These are phyloP conservation scores for Epinephelus fuscoguttatus DNA, from an alignment of 2,113 vertebrate genomes.

Conservation along the genomic window DNA sequence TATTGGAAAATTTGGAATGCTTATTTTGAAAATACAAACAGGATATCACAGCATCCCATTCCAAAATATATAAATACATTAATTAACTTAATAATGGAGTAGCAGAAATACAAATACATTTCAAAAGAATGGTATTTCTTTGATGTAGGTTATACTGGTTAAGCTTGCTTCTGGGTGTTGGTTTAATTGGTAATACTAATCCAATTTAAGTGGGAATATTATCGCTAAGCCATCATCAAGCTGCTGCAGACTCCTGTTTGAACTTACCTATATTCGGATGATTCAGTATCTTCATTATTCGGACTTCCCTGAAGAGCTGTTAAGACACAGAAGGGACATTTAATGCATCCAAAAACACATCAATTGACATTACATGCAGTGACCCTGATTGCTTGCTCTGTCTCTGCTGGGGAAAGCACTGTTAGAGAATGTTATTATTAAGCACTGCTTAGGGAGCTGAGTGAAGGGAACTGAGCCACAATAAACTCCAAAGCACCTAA, in stretches of 20 bases:
- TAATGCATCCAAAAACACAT: constrained; percentile 16
- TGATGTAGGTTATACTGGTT: background rate
- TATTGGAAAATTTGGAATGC: no score
- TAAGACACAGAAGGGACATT: constrained; percentile 70
- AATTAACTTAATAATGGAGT: background rate
- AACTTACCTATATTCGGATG: constrained; percentile 96
- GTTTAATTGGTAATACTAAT: background rate
- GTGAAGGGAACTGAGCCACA: constrained; percentile 17
- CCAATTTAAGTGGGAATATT: background rate
- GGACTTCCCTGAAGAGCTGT: constrained; percentile 98
- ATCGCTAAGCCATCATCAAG: background rate
- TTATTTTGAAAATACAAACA: constrained; percentile 7
- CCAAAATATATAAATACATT: background rate
- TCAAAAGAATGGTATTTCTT: background rate
- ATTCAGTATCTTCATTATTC: constrained; percentile 99
- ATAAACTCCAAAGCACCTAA: constrained; percentile 27
- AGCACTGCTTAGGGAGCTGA: constrained; percentile 9
- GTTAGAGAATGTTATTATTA: constrained; percentile 15
- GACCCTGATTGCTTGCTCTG: background rate
- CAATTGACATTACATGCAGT: constrained; percentile 10
- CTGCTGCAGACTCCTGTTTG: background rate
- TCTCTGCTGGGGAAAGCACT: constrained; percentile 13
- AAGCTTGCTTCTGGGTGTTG: background rate
- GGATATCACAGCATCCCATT: background rate
- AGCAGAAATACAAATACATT: background rate